Base-by-base conservation (phyloP, 2,797 vertebrate genomes). In the Neopelma chrysocephalum region DNA sequence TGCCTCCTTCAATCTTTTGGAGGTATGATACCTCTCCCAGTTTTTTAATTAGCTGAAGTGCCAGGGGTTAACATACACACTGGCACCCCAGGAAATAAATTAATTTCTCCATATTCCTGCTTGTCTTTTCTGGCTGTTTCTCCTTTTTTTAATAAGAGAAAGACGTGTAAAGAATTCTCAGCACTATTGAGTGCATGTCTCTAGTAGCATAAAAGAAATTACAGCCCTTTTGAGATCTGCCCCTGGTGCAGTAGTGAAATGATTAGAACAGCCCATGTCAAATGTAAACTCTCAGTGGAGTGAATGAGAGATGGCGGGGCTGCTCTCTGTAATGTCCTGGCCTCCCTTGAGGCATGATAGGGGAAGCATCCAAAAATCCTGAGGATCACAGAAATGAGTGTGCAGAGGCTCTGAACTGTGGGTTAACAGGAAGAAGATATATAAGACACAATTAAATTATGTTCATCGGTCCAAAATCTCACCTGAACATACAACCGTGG, bases 401-500 rank as follows among this genome's bases (percentile, higher is more conserved):
- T 25, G 9, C 65, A 81, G 66, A 66, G 17, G 20, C 20, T 92
- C 43, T 87, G 40, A 80, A 79, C 23, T 45, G n/a, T 48, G 62
- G 3, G 3, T 43, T 86, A 40, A 38, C 12, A 48, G 43, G 42
- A 90, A 70, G 43, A 92, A 82, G 26, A n/a, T 16, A 21, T 58
- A 15, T 3, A 57, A 38, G 36, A 43, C 15, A 64, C 1, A 3
- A 7, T 6, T 32, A 57, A 82, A 68, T 60, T 60, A 61, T 0
- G 1, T 32, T 32, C 22, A 20, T 47, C 54, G 11, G 12, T 82
- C 29, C 36, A 26, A 84, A 92, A 20, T 85, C 95, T 96, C 57
- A 96, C 96, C 95, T 96, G 92, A 96, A 69, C 96, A 97, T 38
- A 90, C 12, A 65, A 98, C 3, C 27, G 84, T 89, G 64, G 97